Percentiles rank a stretch among this genome's conserved stretches.
Evolutionary conservation across 2,113 vertebrate genomes (phyloP).

Genomic region (Suncus etruscus): DNA sequence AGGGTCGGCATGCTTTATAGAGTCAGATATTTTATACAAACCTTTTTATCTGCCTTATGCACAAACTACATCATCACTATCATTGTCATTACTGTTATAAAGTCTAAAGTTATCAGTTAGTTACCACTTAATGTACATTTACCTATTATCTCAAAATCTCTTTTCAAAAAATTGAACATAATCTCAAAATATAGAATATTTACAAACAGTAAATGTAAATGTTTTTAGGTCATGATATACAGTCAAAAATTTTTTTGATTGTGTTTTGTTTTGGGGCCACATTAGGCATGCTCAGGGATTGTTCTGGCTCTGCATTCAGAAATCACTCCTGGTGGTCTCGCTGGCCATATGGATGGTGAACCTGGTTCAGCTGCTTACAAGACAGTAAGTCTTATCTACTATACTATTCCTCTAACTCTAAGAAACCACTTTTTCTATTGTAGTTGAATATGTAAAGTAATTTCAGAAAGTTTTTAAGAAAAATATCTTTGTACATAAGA

Average conservation of each 20-base stretch:
- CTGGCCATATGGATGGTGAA: no score
- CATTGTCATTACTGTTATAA: neutral
- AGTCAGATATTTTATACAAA: constrained; percentile 14
- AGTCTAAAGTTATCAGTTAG: neutral
- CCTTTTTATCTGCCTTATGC: neutral
- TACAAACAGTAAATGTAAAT: neutral
- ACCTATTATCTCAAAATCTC: neutral
- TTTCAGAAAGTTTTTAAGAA: neutral
- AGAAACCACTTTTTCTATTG: neutral
- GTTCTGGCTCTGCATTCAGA: no score
- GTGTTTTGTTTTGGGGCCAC: no score
- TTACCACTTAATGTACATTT: neutral
- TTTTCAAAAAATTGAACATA: neutral
- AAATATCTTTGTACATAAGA: neutral
- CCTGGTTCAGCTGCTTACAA: no score
- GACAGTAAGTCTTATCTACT: no score
- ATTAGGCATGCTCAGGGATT: no score
- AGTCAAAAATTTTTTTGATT: neutral
- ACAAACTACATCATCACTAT: neutral
- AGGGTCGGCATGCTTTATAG: neutral
- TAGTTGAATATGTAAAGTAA: neutral
- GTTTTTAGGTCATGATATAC: neutral
- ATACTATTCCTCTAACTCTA: no score
- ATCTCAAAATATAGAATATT: constrained; percentile 1
- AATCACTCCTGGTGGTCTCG: no score